Conservation (phyloP, 1,140 invertebrate genomes). For the Microplitis demolitor region DNA sequence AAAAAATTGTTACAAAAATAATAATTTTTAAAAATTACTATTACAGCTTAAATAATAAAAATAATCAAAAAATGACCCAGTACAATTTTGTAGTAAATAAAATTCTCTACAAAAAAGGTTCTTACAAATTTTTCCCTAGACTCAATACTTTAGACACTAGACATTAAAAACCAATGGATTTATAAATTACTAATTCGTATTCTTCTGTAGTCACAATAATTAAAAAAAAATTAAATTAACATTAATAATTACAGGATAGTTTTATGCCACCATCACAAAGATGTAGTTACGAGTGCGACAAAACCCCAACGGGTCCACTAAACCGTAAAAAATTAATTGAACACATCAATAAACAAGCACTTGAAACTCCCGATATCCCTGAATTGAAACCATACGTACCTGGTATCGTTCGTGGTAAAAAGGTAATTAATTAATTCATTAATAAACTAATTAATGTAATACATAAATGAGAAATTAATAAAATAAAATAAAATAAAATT, state of each 20-base stretch:
- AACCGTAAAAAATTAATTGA: slow-evolving; percentile 96
- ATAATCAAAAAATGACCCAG: too few relatives aligned
- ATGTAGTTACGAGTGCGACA: slow-evolving; percentile 94
- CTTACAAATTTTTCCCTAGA: too few relatives aligned
- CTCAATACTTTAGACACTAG: too few relatives aligned
- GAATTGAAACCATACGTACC: slow-evolving; percentile 92
- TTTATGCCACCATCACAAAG: slow-evolving; percentile 95
- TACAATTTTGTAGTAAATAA: too few relatives aligned
- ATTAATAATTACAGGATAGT: slow-evolving; percentile 75
- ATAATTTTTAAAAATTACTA: too few relatives aligned
- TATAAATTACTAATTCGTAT: too few relatives aligned
- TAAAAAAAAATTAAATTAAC: neutral
- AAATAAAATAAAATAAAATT: slow-evolving; percentile 25
- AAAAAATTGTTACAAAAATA: too few relatives aligned
- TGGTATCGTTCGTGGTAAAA: slow-evolving; percentile 88
- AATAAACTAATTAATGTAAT: slow-evolving; percentile 1
- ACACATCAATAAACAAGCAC: slow-evolving; percentile 96
- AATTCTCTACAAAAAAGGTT: too few relatives aligned
- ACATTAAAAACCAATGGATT: too few relatives aligned
- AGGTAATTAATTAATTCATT: slow-evolving; percentile 63
- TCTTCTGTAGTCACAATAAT: too few relatives aligned
- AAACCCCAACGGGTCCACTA: slow-evolving; percentile 92
- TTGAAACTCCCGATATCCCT: slow-evolving; percentile 96
- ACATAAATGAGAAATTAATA: neutral
- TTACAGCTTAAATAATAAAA: too few relatives aligned